Conservation (phyloP, 2,113 vertebrate genomes). For the Tympanuchus pallidicinctus region DNA sequence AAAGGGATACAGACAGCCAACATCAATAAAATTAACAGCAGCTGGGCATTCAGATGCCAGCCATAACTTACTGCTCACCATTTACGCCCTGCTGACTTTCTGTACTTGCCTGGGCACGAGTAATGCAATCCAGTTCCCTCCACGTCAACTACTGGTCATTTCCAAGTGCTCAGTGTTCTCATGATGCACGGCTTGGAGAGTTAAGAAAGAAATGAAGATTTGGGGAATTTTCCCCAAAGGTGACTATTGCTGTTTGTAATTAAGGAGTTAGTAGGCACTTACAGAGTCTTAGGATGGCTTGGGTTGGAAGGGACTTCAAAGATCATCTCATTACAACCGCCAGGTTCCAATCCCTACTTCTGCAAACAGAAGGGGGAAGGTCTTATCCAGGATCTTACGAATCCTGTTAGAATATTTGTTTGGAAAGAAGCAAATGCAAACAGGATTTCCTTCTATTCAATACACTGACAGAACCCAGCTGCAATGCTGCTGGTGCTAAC, state of each 20-base stretch:
- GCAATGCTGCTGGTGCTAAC: not conserved
- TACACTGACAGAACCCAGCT: not conserved
- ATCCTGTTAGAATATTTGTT: not conserved
- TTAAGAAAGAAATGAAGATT: not conserved
- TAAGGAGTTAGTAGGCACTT: not conserved
- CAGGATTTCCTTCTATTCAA: not conserved
- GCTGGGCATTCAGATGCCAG: slow-evolving; percentile 45
- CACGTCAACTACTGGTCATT: not conserved
- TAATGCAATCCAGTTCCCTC: not conserved
- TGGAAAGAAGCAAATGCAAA: not conserved
- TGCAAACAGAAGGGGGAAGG: not conserved
- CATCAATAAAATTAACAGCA: slow-evolving; percentile 57
- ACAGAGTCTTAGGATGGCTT: too few species aligned
- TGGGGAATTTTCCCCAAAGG: not conserved
- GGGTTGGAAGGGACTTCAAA: too few species aligned
- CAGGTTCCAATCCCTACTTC: not conserved
- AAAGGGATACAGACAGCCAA: not conserved
- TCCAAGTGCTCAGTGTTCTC: not conserved
- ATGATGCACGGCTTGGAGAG: accelerated
- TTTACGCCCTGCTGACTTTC: not conserved
- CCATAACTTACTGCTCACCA: slow-evolving; percentile 22
- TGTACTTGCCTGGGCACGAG: not conserved
- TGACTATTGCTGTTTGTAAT: not conserved
- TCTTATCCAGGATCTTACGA: accelerated
- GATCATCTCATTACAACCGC: too few species aligned